phyloP scores from a whole-genome alignment of 1,140 invertebrate species.

The Macrobrachium nipponense region DNA sequence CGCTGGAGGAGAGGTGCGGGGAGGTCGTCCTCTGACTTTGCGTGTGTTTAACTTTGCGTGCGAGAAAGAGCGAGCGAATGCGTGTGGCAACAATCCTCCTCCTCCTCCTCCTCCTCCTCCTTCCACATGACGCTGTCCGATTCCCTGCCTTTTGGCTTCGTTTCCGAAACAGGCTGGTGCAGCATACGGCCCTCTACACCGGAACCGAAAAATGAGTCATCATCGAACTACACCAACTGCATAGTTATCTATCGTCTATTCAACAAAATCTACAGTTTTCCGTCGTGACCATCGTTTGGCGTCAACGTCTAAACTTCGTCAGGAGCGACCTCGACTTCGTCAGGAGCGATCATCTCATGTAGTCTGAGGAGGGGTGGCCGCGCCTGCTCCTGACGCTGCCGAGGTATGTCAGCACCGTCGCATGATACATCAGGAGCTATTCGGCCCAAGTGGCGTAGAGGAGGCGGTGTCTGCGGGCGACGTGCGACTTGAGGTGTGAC shows the following conservation, averaged over 20 bases:
- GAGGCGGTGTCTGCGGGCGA: constrained; percentile 48
- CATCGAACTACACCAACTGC: too few species aligned
- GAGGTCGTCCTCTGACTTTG: too few species aligned
- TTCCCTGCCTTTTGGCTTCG: constrained; percentile 53
- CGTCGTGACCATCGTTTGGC: constrained; percentile 3
- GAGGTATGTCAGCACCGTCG: too few species aligned
- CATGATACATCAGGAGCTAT: constrained; percentile 25
- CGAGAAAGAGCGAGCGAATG: constrained; percentile 55
- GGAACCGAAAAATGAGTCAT: too few species aligned
- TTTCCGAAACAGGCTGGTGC: constrained; percentile 12
- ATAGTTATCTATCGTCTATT: too few species aligned
- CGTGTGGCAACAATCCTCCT: constrained; percentile 58
- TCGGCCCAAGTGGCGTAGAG: constrained; percentile 49
- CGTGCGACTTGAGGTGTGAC: constrained; percentile 56
- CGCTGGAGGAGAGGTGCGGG: too few species aligned
- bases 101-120: constrained; percentile 32
- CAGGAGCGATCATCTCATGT: background rate
- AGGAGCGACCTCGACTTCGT: constrained; percentile 20
- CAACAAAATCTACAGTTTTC: too few species aligned
- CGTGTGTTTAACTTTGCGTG: constrained; percentile 39
- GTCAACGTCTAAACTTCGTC: background rate
- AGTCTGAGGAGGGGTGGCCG: constrained; percentile 7
- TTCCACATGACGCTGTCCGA: constrained; percentile 38
- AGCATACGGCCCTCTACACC: background rate
- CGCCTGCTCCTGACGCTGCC: background rate